phyloP scores from a whole-genome alignment of 35 echinoderm and acorn worm species.

The Amphiura filiformis region DNA sequence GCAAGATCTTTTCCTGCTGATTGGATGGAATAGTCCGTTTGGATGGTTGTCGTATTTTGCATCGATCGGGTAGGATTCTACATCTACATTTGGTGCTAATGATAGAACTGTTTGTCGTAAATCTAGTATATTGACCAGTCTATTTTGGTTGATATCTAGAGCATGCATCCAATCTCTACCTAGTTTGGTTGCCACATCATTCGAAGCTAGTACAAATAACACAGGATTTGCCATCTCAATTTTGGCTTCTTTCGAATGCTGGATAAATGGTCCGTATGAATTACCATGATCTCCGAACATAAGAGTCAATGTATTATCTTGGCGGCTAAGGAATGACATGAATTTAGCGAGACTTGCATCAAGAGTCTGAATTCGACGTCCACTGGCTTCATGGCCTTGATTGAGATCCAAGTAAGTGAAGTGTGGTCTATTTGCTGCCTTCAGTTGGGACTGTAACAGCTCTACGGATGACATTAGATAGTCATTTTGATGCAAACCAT shows the following conservation, averaged over 20 bases:
- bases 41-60: neutral
- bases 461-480: conserved; percentile 73
- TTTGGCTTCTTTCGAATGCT: conserved; percentile 55
- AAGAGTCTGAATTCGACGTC: conserved; percentile 54
- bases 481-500: conserved; percentile 57
- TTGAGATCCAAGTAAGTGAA: conserved; percentile 59
- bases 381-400: conserved; percentile 65
- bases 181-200: conserved; percentile 31
- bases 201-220: conserved; percentile 58
- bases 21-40: neutral
- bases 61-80: neutral
- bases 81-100: conserved; percentile 1
- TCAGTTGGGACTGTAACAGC: conserved; percentile 23
- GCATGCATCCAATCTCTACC: conserved; percentile 15
- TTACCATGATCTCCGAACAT: conserved; percentile 87
- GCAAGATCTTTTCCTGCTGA: neutral
- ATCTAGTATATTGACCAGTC: conserved; percentile 67
- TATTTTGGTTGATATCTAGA: conserved; percentile 61
- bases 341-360: conserved; percentile 65
- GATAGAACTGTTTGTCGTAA: conserved; percentile 57
- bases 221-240: conserved; percentile 82
- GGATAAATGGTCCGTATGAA: conserved; percentile 61
- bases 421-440: conserved; percentile 25
- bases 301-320: conserved; percentile 67
- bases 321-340: conserved; percentile 24